Conservation (phyloP, 2,888 invertebrate genomes). For the Choreutis nemorana region DNA sequence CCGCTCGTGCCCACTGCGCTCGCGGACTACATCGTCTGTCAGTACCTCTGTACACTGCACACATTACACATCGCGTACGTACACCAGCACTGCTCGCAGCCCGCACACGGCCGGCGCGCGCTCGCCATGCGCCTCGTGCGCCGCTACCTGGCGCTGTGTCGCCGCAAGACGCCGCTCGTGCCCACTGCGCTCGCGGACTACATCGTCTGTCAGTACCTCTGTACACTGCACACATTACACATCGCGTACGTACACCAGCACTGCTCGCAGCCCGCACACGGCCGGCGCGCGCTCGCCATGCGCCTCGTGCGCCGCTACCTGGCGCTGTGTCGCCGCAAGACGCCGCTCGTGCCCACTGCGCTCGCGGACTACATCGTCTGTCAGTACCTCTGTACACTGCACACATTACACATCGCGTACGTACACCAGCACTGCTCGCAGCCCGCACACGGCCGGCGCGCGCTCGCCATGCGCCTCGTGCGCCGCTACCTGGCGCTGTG, state of each 20-base stretch:
- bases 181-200: constrained; percentile 88
- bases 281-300: constrained; percentile 84
- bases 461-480: constrained; percentile 92
- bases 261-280: constrained; percentile 74
- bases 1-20: constrained; percentile 88
- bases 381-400: constrained; percentile 31
- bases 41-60: too few species aligned
- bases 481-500: constrained; percentile 92
- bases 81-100: constrained; percentile 87
- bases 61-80: constrained; percentile 99
- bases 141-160: constrained; percentile 91
- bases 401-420: constrained; percentile 98
- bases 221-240: too few species aligned
- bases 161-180: constrained; percentile 86
- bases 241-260: constrained; percentile 98
- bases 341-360: constrained; percentile 86
- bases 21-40: constrained; percentile 85
- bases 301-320: constrained; percentile 93
- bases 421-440: constrained; percentile 93
- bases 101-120: constrained; percentile 69
- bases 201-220: constrained; percentile 71
- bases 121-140: constrained; percentile 94
- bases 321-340: constrained; percentile 86
- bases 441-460: constrained; percentile 66
- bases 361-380: constrained; percentile 89